These are phyloP conservation scores for Orussus abietinus DNA, from an alignment of 1,140 invertebrate species.

Conservation along the genomic window DNA sequence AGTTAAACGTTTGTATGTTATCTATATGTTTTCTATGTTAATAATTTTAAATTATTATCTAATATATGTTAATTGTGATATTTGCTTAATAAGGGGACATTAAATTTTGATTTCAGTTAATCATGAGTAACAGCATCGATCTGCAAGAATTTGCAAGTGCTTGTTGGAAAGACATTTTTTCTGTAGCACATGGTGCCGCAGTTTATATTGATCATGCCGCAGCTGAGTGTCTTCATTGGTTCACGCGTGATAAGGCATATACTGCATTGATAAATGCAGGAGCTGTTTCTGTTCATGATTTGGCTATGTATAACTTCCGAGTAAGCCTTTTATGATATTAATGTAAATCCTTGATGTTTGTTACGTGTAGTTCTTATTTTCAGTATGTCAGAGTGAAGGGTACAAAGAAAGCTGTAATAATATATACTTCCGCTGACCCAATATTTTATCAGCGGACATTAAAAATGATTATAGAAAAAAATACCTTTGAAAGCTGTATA, in stretches of 20 bases:
- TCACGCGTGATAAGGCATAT: slow-evolving; percentile 50
- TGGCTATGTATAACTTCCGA: slow-evolving; percentile 51
- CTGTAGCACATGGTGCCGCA: slow-evolving; percentile 49
- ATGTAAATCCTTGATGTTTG: too few relatives aligned
- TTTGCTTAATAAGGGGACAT: too few relatives aligned
- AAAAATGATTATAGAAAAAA: slow-evolving; percentile 53
- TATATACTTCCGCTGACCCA: slow-evolving; percentile 50
- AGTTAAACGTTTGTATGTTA: too few relatives aligned
- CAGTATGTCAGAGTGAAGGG: slow-evolving; percentile 42
- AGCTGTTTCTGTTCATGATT: slow-evolving; percentile 55
- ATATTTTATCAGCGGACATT: slow-evolving; percentile 51
- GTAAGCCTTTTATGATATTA: slow-evolving; percentile 34
- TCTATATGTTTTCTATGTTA: too few relatives aligned
- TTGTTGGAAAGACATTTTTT: slow-evolving; percentile 52
- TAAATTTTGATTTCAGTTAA: too few relatives aligned
- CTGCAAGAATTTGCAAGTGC: slow-evolving; percentile 26
- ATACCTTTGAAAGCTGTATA: slow-evolving; percentile 53
- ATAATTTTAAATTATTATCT: too few relatives aligned
- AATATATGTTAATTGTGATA: too few relatives aligned
- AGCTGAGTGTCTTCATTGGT: slow-evolving; percentile 60
- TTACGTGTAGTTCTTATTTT: slow-evolving; percentile 15
- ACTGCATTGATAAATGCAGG: slow-evolving; percentile 50
- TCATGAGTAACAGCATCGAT: slow-evolving; percentile 15
- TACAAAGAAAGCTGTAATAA: slow-evolving; percentile 54
- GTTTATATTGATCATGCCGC: slow-evolving; percentile 57